Evolutionary conservation across 1,140 invertebrate species (phyloP), one percentile per base, ranked within the genome.

Genomic region (Muscidifurax raptorellus): DNA sequence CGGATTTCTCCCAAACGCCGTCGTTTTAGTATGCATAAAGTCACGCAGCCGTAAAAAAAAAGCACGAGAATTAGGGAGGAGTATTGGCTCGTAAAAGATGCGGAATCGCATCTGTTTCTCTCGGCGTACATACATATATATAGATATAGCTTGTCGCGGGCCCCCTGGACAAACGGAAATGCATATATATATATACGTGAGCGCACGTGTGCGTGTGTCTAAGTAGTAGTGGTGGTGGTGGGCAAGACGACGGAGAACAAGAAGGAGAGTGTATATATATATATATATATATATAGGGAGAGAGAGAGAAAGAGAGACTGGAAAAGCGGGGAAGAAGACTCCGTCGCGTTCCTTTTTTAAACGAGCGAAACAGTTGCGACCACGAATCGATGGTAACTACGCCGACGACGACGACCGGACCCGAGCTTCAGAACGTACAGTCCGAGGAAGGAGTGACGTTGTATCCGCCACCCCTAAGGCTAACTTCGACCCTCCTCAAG

Each of bases 351-450:
- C 83, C 90, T 92, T 92, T 92, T 92, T 91, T 92, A 90, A 92
- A 91, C 90, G 90, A n/a, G 87, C 88, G 91, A 91, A 92, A 92
- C 92, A 92, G 91, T 92, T 93, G 91, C 91, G 91, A 88, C 91
- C 91, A 92, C 91, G 90, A 93, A 93, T 93, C 91, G 92, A 93
- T 93, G 92, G 91, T 91, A 92, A 93, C 92, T 92, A 91, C 91
- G 90, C 88, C 88, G 36, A 36, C 36, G 36, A 36, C 36, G 4
- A 36, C 36, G 90, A 87, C 91, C 90, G 91, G 90, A 92, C 91
- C 87, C 84, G 32, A 59, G 22, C 52, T 30, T 9, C 25, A 30
- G 67, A 22, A 15, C 12, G 91, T 93, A 92, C 91, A 93, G 91
- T 92, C 91, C 85, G 47, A 7, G 12, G 71, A 86, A 87, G 88